A percentile compares a stretch with the other conserved stretches of the same genome.
Conservation (phyloP, 2,113 vertebrate genomes). For the Urocolius indicus region DNA sequence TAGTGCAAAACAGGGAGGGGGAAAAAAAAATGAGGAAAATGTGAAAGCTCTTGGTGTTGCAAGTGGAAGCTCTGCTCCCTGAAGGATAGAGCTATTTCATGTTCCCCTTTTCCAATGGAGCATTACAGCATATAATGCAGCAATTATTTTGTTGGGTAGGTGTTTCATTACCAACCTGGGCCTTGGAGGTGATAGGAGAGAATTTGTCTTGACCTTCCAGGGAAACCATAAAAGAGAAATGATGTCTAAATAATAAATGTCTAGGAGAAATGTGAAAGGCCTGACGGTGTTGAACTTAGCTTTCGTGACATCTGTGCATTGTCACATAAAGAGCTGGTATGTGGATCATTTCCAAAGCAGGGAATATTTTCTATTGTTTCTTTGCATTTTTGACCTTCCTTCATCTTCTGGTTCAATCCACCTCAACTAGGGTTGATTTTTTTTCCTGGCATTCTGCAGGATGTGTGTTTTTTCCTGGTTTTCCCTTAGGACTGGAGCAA, state of each 20-base stretch:
- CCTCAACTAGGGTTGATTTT: neutral
- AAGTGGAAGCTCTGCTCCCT: neutral
- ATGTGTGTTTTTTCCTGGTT: neutral
- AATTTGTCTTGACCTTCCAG: slow-evolving; percentile 53
- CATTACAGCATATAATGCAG: slow-evolving; percentile 7
- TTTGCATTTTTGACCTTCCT: slow-evolving; percentile 36
- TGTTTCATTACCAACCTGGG: slow-evolving; percentile 66
- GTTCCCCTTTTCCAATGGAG: neutral
- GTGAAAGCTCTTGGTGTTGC: neutral
- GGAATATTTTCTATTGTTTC: neutral
- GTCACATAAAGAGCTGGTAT: neutral
- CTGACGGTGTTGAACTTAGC: neutral
- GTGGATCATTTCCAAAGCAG: slow-evolving; percentile 7
- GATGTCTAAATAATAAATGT: slow-evolving; percentile 50
- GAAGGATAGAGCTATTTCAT: slow-evolving; percentile 27
- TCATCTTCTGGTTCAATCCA: neutral
- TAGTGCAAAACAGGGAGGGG: neutral
- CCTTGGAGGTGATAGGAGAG: slow-evolving; percentile 48
- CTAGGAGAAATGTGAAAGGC: neutral
- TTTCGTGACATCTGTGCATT: neutral
- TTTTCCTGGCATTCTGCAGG: neutral
- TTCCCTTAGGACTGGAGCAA: neutral
- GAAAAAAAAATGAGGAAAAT: neutral
- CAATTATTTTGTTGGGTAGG: slow-evolving; percentile 49
- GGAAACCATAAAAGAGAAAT: slow-evolving; percentile 35